Evolutionary conservation across 2,797 vertebrate genomes (phyloP).

Genomic region (Sebastes cheni): DNA sequence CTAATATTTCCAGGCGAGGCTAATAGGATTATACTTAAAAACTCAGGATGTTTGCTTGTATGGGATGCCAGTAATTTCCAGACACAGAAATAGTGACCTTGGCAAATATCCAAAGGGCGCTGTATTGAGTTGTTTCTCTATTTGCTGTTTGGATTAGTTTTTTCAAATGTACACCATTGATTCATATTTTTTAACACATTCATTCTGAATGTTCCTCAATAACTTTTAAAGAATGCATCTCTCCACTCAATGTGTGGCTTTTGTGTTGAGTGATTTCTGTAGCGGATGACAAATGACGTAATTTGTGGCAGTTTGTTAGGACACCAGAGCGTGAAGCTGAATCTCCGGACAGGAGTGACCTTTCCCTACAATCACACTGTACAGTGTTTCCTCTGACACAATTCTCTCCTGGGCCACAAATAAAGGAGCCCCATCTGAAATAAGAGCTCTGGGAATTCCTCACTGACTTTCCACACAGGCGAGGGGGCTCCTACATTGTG

Average conservation of each 20-base stretch:
- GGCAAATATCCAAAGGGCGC: neutral
- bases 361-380: conserved; percentile 59
- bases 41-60: conserved; percentile 22
- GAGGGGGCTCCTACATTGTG: conserved; percentile 42
- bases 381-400: conserved; percentile 56
- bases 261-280: conserved; percentile 25
- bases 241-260: neutral
- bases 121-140: neutral
- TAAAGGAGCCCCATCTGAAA: conserved; percentile 69
- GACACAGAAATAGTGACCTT: conserved; percentile 11
- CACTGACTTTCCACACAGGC: conserved; percentile 27
- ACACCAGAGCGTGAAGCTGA: conserved; percentile 58
- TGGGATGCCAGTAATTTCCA: conserved; percentile 27
- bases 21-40: conserved; percentile 58
- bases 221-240: neutral
- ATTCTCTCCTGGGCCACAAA: conserved; percentile 42
- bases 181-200: neutral
- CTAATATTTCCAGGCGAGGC: conserved; percentile 40
- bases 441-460: conserved; percentile 69
- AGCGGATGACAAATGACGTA: conserved; percentile 33
- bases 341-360: conserved; percentile 68
- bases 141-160: neutral
- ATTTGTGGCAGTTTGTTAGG: conserved; percentile 40
- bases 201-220: neutral
- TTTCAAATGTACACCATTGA: neutral